These are phyloP conservation scores for Nymphalis urticae DNA, from an alignment of 2,888 invertebrate genomes.

Conservation along the genomic window DNA sequence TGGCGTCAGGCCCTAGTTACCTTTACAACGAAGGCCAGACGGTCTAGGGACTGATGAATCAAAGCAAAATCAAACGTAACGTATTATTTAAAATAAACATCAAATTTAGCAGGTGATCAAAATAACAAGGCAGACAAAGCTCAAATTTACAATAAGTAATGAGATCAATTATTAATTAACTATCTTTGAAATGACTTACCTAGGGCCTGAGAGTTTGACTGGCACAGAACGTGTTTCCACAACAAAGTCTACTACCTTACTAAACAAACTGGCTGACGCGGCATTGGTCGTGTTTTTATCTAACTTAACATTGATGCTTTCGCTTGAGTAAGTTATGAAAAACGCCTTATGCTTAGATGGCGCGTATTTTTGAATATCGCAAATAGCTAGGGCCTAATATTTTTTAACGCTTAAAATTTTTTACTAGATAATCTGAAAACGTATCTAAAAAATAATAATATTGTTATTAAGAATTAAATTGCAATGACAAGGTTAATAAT, in stretches of 20 bases:
- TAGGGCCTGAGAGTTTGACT: background rate
- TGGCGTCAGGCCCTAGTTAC: background rate
- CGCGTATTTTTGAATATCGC: too few species aligned
- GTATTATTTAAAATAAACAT: background rate
- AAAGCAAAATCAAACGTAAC: background rate
- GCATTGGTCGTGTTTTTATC: slow-evolving; percentile 11
- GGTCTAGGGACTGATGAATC: slow-evolving; percentile 26
- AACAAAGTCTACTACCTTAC: slow-evolving; percentile 21
- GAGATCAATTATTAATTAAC: background rate
- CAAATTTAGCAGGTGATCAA: slow-evolving; percentile 22
- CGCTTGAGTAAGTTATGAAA: slow-evolving; percentile 18
- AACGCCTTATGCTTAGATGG: slow-evolving; percentile 12
- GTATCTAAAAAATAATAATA: too few species aligned
- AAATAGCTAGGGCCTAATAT: background rate
- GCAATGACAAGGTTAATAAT: too few species aligned
- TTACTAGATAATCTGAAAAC: too few species aligned
- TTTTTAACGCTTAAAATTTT: too few species aligned
- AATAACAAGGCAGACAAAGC: slow-evolving; percentile 30
- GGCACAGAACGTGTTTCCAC: slow-evolving; percentile 11
- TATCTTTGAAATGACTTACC: background rate
- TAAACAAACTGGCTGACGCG: slow-evolving; percentile 20
- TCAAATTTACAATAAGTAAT: slow-evolving; percentile 15
- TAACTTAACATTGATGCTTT: slow-evolving; percentile 20
- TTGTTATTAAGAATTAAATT: too few species aligned
- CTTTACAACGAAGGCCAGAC: background rate